Conservation (phyloP, 2,113 vertebrate species). For the Egretta garzetta region DNA sequence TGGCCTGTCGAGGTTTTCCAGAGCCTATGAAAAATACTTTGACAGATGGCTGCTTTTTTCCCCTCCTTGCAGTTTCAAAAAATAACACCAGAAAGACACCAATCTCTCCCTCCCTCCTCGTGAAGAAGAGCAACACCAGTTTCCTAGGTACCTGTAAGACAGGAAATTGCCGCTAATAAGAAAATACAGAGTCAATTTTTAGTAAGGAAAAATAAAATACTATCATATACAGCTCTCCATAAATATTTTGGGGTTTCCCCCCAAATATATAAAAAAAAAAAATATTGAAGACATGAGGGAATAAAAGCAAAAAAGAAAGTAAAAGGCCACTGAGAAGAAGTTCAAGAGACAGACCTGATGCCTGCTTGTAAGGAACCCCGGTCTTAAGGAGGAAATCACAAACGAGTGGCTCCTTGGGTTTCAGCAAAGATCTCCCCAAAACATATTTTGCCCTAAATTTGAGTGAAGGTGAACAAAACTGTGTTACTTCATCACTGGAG, state of each 20-base stretch:
- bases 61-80: not conserved
- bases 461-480: not conserved
- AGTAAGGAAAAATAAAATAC: not conserved
- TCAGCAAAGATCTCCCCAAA: not conserved
- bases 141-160: not conserved
- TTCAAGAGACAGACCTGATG: not conserved
- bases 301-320: not conserved
- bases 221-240: accelerated
- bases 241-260: not conserved
- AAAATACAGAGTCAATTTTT: not conserved
- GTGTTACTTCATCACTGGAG: not conserved
- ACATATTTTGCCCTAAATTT: not conserved
- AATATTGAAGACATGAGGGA: accelerated
- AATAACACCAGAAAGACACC: not conserved
- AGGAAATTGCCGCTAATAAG: not conserved
- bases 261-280: not conserved
- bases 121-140: not conserved
- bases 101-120: not conserved
- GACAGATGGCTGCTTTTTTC: not conserved
- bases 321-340: not conserved
- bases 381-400: not conserved
- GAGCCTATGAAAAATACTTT: not conserved
- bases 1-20: not conserved
- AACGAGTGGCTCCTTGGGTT: not conserved
- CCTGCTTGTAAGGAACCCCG: not conserved